Percentiles rank a stretch among this genome's conserved stretches.
Evolutionary conservation across 2,797 vertebrate genomes (phyloP).

Genomic region (Tamandua tetradactyla): DNA sequence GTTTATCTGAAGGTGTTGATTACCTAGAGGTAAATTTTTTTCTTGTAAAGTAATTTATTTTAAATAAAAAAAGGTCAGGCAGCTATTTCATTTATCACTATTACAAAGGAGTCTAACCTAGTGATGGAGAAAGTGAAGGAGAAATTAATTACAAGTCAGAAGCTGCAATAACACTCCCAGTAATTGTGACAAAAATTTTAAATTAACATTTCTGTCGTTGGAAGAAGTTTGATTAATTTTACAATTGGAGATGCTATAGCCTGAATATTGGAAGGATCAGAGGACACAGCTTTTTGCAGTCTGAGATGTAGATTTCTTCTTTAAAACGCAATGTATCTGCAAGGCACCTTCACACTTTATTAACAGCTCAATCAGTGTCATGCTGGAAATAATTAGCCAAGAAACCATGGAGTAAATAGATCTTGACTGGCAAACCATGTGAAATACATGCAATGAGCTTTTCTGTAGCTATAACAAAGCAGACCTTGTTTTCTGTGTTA

Average conservation of each 20-base stretch:
- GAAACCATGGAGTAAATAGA: constrained; percentile 82
- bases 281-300: constrained; percentile 88
- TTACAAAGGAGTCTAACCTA: constrained; percentile 85
- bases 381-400: constrained; percentile 86
- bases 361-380: constrained; percentile 90
- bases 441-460: constrained; percentile 58
- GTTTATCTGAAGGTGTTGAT: constrained; percentile 84
- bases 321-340: constrained; percentile 84
- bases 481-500: constrained; percentile 36
- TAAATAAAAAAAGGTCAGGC: constrained; percentile 86
- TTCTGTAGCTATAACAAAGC: constrained; percentile 46
- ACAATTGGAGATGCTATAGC: constrained; percentile 87
- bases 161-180: constrained; percentile 87
- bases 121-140: constrained; percentile 86
- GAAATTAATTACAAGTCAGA: constrained; percentile 92
- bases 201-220: constrained; percentile 90
- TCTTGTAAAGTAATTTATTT: constrained; percentile 82
- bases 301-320: constrained; percentile 87
- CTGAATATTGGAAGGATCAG: constrained; percentile 84
- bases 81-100: constrained; percentile 87
- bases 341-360: constrained; percentile 92
- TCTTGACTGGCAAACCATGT: constrained; percentile 72
- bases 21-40: constrained; percentile 83
- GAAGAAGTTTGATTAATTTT: constrained; percentile 92
- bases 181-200: constrained; percentile 90